Conservation (phyloP, 1,140 invertebrate species). For the Akabosia matsudoensis region DNA sequence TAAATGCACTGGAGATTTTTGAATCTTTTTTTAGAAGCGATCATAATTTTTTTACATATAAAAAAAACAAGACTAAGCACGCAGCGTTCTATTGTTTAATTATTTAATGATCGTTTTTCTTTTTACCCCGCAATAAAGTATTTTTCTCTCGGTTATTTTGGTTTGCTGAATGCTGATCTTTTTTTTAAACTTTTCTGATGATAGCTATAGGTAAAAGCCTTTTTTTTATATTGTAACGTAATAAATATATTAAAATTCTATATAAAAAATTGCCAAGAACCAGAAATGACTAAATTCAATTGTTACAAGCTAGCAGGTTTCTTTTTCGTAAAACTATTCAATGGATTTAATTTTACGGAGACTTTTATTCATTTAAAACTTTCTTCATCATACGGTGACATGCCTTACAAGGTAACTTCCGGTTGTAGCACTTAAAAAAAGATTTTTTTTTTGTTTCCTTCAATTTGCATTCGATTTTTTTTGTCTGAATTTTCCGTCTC, state of each 20-base stretch:
- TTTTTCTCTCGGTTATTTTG: constrained; percentile 16
- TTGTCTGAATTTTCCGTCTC: background rate
- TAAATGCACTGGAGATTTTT: too few relatives aligned
- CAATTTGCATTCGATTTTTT: background rate
- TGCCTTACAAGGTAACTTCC: constrained; percentile 13
- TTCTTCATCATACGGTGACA: background rate
- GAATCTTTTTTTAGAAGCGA: background rate
- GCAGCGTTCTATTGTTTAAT: background rate
- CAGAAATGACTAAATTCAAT: constrained; percentile 13
- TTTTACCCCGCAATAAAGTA: constrained; percentile 6
- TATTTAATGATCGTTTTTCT: background rate
- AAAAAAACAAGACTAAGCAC: too few relatives aligned
- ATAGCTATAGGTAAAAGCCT: too few relatives aligned
- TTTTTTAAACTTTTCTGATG: background rate
- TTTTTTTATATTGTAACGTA: background rate
- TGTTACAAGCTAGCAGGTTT: constrained; percentile 4
- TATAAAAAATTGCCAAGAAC: constrained; percentile 23
- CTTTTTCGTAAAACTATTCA: background rate
- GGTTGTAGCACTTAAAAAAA: constrained; percentile 22
- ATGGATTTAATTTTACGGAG: too few relatives aligned
- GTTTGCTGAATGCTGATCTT: background rate
- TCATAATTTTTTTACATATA: background rate
- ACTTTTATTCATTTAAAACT: background rate
- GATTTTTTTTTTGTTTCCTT: background rate
- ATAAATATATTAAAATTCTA: background rate